A percentile compares a stretch with the other conserved stretches of the same genome.
phyloP scores from a whole-genome alignment of 2,797 vertebrate genomes.

The Myripristis jacobus region DNA sequence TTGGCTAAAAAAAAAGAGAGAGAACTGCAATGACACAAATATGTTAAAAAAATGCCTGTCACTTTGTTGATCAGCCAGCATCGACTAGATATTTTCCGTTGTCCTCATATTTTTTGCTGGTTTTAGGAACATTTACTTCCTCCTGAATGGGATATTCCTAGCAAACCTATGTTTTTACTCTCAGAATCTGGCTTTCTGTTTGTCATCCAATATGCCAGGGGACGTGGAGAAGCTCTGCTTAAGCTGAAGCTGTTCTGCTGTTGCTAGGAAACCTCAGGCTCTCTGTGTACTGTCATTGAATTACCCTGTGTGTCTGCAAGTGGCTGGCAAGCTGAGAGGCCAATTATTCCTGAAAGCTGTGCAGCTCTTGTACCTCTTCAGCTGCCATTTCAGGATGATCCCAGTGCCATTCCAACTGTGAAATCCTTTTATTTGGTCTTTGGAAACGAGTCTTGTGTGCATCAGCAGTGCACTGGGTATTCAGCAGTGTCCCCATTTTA shows the following conservation, averaged over 20 bases:
- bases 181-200: constrained; percentile 29
- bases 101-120: neutral
- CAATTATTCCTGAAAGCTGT: constrained; percentile 42
- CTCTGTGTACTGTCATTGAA: constrained; percentile 68
- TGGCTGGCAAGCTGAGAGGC: constrained; percentile 49
- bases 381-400: constrained; percentile 32
- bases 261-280: constrained; percentile 79
- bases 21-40: too few species aligned
- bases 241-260: constrained; percentile 60
- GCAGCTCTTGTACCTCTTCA: neutral
- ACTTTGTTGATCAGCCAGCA: neutral
- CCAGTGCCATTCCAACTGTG: neutral
- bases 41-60: neutral
- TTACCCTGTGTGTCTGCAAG: constrained; percentile 57
- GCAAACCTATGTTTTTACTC: constrained; percentile 26
- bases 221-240: constrained; percentile 48
- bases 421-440: too few species aligned
- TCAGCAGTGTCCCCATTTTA: too few species aligned
- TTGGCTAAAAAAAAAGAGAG: too few species aligned
- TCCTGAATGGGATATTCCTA: neutral
- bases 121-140: neutral
- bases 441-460: neutral
- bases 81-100: neutral
- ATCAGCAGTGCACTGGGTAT: neutral
- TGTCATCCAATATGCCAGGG: constrained; percentile 64